Base-by-base conservation (phyloP, 2,888 invertebrate genomes). In the Lasioglossum figueresi region DNA sequence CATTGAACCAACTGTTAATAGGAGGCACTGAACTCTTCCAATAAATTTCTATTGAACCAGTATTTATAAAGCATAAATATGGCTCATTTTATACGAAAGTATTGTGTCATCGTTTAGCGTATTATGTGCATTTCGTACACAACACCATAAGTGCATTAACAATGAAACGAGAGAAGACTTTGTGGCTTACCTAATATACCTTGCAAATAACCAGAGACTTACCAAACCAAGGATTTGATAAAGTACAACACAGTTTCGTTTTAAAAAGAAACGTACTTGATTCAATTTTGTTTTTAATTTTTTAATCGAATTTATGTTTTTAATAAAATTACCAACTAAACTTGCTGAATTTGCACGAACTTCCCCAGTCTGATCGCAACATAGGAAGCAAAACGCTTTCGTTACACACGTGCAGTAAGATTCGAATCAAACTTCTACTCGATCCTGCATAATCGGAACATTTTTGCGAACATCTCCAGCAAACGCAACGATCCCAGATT, bases 351-450 rank as follows among this genome's bases (percentile, higher is more conserved):
- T 19, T 63, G 14, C 27, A 31, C 31, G 16, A 63, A 63, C 63
- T 31, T 34, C 63, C 34, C 6, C 63, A 63, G 34, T 31, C 27
- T 19, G 31, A 31, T 31, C 31, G 63, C 63, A 31, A 63, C 34
- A 19, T 31, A 31, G 31, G 68, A 8, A 48, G 48, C 16, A 27
- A 74, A 48, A 83, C 40, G 16, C 40, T 83, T 83, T 83, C 37
- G 68, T 59, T 83, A 37, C 34, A 16, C 19, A 23, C 0, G 3
- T 8, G 23, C 23, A 68, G 34, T 10, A 68, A 31, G 10, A 10
- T 37, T 68, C 66, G 66, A 34, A 31, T 63, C 6, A 16, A 56
- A 56, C 56, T n/a, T n/a, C 4, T 56, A 12, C n/a, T n/a, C 56
- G 12, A 12, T 56, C 23, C n/a, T 56, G 12, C n/a, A 12, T n/a